Percentiles rank a stretch among this genome's conserved stretches.
phyloP scores from a whole-genome alignment of 2,888 invertebrate genomes.

The Athrips mouffetella region DNA sequence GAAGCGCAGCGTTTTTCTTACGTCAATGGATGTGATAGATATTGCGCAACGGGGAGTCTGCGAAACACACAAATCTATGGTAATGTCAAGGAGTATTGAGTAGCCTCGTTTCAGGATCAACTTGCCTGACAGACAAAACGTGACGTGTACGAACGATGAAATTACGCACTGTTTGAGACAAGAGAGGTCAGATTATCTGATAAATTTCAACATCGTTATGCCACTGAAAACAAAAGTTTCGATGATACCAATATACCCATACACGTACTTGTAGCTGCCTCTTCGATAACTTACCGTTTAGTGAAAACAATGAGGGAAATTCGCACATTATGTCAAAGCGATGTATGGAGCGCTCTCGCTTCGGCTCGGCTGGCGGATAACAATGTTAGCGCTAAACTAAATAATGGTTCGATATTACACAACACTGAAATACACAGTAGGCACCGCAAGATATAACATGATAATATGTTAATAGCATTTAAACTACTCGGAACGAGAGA shows the following conservation, averaged over 20 bases:
- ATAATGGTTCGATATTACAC: slow-evolving; percentile 20
- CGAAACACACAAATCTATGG: slow-evolving; percentile 4
- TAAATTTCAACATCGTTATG: slow-evolving; percentile 6
- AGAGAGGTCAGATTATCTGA: slow-evolving; percentile 22
- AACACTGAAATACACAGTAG: slow-evolving; percentile 8
- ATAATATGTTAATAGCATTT: slow-evolving; percentile 6
- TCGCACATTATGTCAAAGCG: slow-evolving; percentile 40
- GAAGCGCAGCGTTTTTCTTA: too few species aligned
- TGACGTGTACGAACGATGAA: slow-evolving; percentile 19
- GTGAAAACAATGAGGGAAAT: slow-evolving; percentile 38
- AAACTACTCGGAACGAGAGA: slow-evolving; percentile 5
- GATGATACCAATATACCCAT: slow-evolving; percentile 4
- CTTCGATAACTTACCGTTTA: slow-evolving; percentile 17
- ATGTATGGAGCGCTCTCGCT: slow-evolving; percentile 16
- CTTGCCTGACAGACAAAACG: slow-evolving; percentile 6
- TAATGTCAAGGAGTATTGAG: slow-evolving; percentile 16
- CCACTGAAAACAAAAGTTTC: neutral
- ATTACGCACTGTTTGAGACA: neutral
- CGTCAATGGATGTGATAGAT: neutral
- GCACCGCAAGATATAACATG: slow-evolving; percentile 3
- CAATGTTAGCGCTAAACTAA: slow-evolving; percentile 17
- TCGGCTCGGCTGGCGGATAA: slow-evolving; percentile 12
- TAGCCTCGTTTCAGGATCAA: neutral
- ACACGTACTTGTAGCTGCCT: neutral
- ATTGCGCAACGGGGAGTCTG: slow-evolving; percentile 10